Evolutionary conservation across 2,113 vertebrate genomes (phyloP), one percentile per base, ranked within the genome.

Genomic region (Pipa parva): DNA sequence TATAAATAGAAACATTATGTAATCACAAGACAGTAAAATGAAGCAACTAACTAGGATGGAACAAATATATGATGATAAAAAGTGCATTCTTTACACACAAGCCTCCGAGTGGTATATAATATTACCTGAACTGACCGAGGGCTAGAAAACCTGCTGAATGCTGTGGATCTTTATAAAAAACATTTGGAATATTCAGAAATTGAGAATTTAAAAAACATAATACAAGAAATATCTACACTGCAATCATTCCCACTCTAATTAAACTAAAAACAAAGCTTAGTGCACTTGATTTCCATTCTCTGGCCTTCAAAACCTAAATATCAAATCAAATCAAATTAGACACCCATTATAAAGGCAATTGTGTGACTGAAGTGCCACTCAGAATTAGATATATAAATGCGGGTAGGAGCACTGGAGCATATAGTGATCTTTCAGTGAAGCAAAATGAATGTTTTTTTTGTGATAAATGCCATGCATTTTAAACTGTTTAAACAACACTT

Each of bases 401-500:
- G 13, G 18, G 7, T 25, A 52, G 49, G 8, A 25, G 24, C 24
- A 52, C 13, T 26, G 22, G 26, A 52, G 21, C 49, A 52, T 52
- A 26, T 21, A 21, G 46, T 49, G 46, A 49, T 49, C 59, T 73
- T 49, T 17, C 27, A 39, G 70, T 71, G 70, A 63, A 80, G 57
- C 78, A 79, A 74, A 18, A 25, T 58, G 50, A 72, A 36, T 72
- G 63, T 61, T 72, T 83, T 75, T 63, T 48, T 61, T 70, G 75
- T 61, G 76, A 56, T 49, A 62, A 77, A 76, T 29, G 59, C 51
- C 71, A 72, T 74, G 22, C 20, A 28, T 42, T 72, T 48, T 26
- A 68, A 60, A 54, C 72, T 71, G 71, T 73, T 76, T 79, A 54
- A 79, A 49, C 46, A 21, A 45, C 18, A 49, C 22, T 39, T 29